Conservation (phyloP, 2,888 invertebrate genomes). For the Rhabditoides inermis region DNA sequence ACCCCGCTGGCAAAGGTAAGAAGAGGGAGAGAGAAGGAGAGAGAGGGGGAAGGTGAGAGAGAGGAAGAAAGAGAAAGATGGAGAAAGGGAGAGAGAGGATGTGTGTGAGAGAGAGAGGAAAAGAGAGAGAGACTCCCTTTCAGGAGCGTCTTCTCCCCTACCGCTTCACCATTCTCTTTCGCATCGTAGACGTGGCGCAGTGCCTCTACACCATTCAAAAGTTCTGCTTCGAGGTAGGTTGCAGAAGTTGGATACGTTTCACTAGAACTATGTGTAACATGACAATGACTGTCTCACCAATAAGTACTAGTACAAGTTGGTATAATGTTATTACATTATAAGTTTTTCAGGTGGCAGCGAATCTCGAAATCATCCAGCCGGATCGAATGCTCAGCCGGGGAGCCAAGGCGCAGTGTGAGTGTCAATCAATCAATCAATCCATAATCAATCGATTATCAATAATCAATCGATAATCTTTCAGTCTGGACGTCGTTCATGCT, state of each 20-base stretch:
- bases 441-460: background rate
- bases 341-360: no score
- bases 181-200: slow-evolving; percentile 45
- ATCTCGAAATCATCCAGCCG: slow-evolving; percentile 31
- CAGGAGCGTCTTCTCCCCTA: slow-evolving; percentile 35
- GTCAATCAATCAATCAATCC: background rate
- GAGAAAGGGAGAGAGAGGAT: no score
- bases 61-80: no score
- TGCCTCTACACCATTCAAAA: slow-evolving; percentile 47
- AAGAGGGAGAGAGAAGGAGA: no score
- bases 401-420: slow-evolving; percentile 44
- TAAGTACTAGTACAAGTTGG: no score
- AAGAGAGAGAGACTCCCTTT: no score
- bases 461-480: slow-evolving; percentile 15
- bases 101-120: no score
- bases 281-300: no score
- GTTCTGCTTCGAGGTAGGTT: slow-evolving; percentile 46
- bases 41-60: no score
- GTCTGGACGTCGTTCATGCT: slow-evolving; percentile 48
- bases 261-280: no score
- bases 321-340: no score
- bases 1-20: slow-evolving; percentile 43
- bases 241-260: no score
- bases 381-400: slow-evolving; percentile 34
- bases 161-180: slow-evolving; percentile 42